Percentiles rank a stretch among this genome's conserved stretches.
These are phyloP conservation scores for Eupithecia inturbata DNA, from an alignment of 2,888 invertebrate genomes.

Conservation along the genomic window DNA sequence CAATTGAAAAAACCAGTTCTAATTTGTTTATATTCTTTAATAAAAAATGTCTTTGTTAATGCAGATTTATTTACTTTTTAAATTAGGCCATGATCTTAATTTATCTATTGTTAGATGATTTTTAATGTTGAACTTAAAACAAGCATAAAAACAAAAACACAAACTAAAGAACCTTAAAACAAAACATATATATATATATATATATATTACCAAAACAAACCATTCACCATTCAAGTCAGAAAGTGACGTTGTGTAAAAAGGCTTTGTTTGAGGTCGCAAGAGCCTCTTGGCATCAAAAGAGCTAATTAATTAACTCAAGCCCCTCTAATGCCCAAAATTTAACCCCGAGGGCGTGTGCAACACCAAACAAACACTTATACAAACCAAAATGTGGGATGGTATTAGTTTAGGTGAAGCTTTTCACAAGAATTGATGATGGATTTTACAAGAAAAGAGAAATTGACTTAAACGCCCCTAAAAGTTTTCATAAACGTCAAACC, in stretches of 20 bases:
- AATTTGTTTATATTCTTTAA: too few species aligned
- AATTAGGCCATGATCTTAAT: neutral
- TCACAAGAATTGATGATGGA: too few species aligned
- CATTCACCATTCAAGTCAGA: conserved; percentile 41
- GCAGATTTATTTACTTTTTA: neutral
- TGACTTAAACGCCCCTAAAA: neutral
- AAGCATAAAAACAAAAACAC: too few species aligned
- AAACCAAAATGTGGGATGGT: conserved; percentile 5
- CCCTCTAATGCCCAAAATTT: conserved; percentile 57
- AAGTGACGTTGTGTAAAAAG: conserved; percentile 47
- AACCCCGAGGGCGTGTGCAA: conserved; percentile 53
- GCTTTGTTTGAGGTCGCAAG: conserved; percentile 54
- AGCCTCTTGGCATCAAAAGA: conserved; percentile 58
- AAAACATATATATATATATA: neutral
- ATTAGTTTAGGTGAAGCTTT: neutral
- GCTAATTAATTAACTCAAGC: conserved; percentile 74
- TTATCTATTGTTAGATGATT: neutral
- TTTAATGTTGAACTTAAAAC: neutral
- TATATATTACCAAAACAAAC: neutral
- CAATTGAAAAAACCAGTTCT: too few species aligned
- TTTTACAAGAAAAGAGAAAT: neutral
- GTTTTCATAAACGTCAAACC: neutral
- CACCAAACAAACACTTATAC: conserved; percentile 36
- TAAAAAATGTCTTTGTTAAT: too few species aligned
- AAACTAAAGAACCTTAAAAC: neutral